Base-by-base conservation (phyloP, 1,140 invertebrate species). In the Aplysia californica region DNA sequence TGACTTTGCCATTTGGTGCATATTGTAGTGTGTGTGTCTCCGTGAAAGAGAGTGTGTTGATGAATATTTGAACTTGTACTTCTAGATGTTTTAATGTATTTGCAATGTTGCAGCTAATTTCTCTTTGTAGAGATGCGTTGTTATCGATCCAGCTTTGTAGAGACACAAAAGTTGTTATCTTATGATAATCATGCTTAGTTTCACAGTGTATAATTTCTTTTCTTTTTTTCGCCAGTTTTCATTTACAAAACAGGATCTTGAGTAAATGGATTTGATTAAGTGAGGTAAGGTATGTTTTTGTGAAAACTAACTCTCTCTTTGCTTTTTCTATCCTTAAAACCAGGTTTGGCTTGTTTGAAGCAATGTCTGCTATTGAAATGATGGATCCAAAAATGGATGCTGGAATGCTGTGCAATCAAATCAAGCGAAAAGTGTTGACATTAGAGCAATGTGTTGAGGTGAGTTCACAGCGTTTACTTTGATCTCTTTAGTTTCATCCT, bases 361-460 rank as follows among this genome's bases (percentile, higher is more conserved):
- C 97, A 0, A 99, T 99, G 98, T 98, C 97, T 15, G 98, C 98
- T 0, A 99, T 99, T 86, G 98, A 99, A 90, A 98, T 99, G 96
- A 99, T 99, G 97, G 97, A 99, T 90, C 97, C 97, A 0, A 99
- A 99, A 92, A 99, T 99, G 98, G 98, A 99, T 92, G 97, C 97
- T 56, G 97, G 97, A 31, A 98, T 99, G 97, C 89, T 97, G 80
- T 98, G 96, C 87, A 98, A 98, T 90, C 92, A 85, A 82, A 87
- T 83, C 77, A 87, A 87, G 93, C 95, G 83, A 93, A 88, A 95
- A 88, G 93, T 96, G 41, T 92, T 96, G n/a, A 96, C 94, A 70
- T 96, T 98, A 87, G 93, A 95, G 82, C 94, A 96, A 85, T 94
- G 96, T 76, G 93, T 97, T 29, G 92, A 94, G 85, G 95, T 95